These are phyloP conservation scores for Alsophila aescularia DNA, from an alignment of 2,888 invertebrate genomes.

Conservation along the genomic window DNA sequence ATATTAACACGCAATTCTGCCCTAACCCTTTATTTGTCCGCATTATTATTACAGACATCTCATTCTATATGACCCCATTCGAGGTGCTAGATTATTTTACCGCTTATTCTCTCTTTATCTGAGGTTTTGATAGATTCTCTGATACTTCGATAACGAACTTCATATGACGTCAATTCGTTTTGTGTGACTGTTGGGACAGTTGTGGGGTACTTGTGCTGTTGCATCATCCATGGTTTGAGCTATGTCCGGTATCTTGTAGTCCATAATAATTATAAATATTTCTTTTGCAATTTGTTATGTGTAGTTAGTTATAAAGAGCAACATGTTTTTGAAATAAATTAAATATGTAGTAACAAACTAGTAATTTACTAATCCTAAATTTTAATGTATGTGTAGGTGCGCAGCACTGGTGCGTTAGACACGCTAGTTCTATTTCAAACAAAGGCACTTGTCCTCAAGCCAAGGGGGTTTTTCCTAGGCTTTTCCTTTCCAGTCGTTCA, in stretches of 20 bases:
- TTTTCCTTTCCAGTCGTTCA: conserved; percentile 55
- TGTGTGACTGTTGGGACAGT: too few relatives aligned
- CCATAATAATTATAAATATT: too few relatives aligned
- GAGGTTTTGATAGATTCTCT: conserved; percentile 2
- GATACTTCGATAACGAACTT: not conserved
- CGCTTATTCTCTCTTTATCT: not conserved
- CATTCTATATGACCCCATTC: not conserved
- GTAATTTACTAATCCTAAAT: too few relatives aligned
- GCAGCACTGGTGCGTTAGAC: not conserved
- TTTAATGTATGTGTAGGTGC: too few relatives aligned
- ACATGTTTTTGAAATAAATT: not conserved
- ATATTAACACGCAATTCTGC: conserved; percentile 7
- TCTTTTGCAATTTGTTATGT: too few relatives aligned
- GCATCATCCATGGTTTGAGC: too few relatives aligned
- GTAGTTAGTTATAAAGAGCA: too few relatives aligned
- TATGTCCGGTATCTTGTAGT: too few relatives aligned
- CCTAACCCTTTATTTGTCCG: conserved; percentile 1
- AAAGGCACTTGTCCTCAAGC: conserved; percentile 19
- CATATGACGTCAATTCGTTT: not conserved
- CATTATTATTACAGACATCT: not conserved
- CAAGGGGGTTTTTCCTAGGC: conserved; percentile 40
- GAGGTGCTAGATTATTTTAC: not conserved
- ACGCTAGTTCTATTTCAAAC: conserved; percentile 11
- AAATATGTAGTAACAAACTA: too few relatives aligned
- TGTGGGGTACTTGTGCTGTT: too few relatives aligned